A percentile compares a stretch with the other conserved stretches of the same genome.
These are phyloP conservation scores for Apamea sordens DNA, from an alignment of 2,888 invertebrate species.

Conservation along the genomic window DNA sequence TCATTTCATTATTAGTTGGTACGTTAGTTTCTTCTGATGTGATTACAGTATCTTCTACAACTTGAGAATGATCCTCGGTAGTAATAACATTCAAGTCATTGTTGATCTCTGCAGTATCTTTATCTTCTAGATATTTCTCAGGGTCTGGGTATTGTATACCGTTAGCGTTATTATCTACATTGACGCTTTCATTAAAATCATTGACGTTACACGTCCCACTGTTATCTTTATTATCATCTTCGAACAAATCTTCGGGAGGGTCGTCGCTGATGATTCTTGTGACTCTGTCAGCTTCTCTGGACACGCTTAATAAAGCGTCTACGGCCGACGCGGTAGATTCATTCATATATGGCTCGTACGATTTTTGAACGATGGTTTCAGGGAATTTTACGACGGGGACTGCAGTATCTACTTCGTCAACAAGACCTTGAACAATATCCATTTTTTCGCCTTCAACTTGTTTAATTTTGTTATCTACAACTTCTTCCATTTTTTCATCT, in stretches of 20 bases:
- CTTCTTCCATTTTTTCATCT: constrained; percentile 32
- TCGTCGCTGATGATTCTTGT: constrained; percentile 84
- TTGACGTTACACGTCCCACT: constrained; percentile 67
- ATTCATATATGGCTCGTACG: constrained; percentile 78
- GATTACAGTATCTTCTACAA: constrained; percentile 45
- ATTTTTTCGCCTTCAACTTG: constrained; percentile 23
- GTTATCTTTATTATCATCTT: constrained; percentile 84
- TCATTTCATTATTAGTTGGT: constrained; percentile 29
- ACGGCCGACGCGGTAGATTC: constrained; percentile 87
- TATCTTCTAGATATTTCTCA: constrained; percentile 50
- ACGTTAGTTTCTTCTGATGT: constrained; percentile 28
- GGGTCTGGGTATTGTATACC: constrained; percentile 50
- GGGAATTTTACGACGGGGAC: constrained; percentile 54
- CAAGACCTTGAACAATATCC: constrained; percentile 22
- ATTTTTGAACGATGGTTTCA: constrained; percentile 63
- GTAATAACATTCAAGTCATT: constrained; percentile 50
- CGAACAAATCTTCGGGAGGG: constrained; percentile 87
- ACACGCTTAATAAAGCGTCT: constrained; percentile 86
- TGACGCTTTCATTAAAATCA: constrained; percentile 70
- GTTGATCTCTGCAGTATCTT: constrained; percentile 43
- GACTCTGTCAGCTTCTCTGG: constrained; percentile 85
- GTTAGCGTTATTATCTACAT: constrained; percentile 52
- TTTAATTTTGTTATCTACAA: constrained; percentile 15
- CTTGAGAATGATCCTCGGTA: constrained; percentile 40
- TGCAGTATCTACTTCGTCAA: constrained; percentile 32